Conservation (phyloP, 1,140 invertebrate genomes). For the Cotesia typhae region DNA sequence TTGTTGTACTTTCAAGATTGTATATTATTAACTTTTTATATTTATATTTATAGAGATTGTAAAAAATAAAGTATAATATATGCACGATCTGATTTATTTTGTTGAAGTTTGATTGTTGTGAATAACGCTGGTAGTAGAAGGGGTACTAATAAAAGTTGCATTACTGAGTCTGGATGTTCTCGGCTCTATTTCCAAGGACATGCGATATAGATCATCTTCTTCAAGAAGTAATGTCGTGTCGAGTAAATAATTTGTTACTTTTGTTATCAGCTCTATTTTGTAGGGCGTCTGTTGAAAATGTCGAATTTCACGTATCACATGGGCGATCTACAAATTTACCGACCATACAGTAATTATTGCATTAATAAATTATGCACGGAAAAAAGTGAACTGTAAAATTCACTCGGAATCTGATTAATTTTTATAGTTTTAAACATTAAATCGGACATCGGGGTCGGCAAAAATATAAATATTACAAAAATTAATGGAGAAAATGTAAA, state of each 20-base stretch:
- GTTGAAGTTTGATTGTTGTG: conserved; percentile 34
- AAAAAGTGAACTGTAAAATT: too few relatives aligned
- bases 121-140: conserved; percentile 40
- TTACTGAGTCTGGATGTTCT: conserved; percentile 72
- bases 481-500: too few relatives aligned
- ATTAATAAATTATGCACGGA: too few relatives aligned
- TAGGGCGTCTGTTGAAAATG: conserved; percentile 94
- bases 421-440: too few relatives aligned
- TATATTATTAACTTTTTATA: conserved; percentile 1
- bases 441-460: too few relatives aligned
- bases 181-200: conserved; percentile 87
- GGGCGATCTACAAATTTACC: conserved; percentile 79
- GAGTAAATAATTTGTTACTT: conserved; percentile 84
- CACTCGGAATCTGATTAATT: too few relatives aligned
- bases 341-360: too few relatives aligned
- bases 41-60: conserved; percentile 22
- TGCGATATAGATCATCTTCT: conserved; percentile 85
- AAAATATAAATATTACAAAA: too few relatives aligned
- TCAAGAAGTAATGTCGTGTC: conserved; percentile 79
- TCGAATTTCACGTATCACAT: conserved; percentile 91
- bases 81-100: conserved; percentile 13
- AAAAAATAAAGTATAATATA: too few relatives aligned
- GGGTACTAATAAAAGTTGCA: conserved; percentile 51
- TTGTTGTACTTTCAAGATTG: conserved; percentile 1
- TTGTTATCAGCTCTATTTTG: conserved; percentile 85